These are phyloP conservation scores for Steatornis caripensis DNA, from an alignment of 2,113 vertebrate species.

Conservation along the genomic window DNA sequence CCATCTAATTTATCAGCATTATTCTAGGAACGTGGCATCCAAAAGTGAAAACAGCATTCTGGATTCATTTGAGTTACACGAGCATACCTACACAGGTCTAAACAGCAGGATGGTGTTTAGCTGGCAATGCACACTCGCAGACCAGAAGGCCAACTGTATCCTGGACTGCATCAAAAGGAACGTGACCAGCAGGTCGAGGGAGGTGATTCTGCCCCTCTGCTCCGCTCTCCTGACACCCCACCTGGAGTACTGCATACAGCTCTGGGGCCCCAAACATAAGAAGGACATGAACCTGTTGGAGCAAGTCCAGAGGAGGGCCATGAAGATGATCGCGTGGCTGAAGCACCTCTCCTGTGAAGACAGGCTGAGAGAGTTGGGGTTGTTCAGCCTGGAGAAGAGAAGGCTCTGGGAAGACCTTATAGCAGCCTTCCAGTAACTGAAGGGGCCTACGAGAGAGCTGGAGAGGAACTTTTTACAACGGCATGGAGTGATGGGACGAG, in stretches of 20 bases:
- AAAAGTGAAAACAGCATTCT: neutral
- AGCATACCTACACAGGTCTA: neutral
- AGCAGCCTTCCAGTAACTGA: neutral
- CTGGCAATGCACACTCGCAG: accelerated
- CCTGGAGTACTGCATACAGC: neutral
- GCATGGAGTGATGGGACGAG: neutral
- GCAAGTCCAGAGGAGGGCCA: neutral
- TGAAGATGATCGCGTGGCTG: neutral
- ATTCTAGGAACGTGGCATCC: neutral
- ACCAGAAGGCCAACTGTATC: neutral
- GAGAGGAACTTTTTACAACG: neutral
- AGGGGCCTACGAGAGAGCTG: neutral
- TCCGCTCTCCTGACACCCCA: accelerated
- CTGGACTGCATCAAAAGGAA: neutral
- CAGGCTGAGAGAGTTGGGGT: neutral
- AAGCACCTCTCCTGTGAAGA: neutral
- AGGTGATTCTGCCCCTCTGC: neutral
- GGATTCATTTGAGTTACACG: neutral
- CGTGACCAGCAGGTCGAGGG: accelerated
- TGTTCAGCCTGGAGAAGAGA: neutral
- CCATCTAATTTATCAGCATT: neutral
- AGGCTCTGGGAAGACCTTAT: neutral
- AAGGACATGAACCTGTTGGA: neutral
- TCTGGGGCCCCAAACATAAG: accelerated
- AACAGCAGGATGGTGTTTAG: neutral